These are phyloP conservation scores for Scaptomyza caliginosa DNA, from an alignment of 2,888 invertebrate genomes.

Conservation along the genomic window DNA sequence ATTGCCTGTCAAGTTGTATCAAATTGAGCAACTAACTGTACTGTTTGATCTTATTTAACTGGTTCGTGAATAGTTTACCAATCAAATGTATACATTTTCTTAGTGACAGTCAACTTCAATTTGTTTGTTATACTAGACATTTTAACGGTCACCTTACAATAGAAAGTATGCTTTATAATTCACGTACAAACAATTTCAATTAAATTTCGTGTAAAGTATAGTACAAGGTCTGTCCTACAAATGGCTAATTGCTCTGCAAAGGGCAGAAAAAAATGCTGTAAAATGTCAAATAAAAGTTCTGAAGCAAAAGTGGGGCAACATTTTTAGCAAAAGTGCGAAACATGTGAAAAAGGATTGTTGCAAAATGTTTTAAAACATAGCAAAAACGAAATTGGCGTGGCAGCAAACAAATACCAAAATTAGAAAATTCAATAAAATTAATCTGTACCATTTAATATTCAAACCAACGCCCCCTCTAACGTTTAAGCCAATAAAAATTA, in stretches of 20 bases:
- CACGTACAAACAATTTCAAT: slow-evolving; percentile 29
- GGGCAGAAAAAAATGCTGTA: background rate
- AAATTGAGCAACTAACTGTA: background rate
- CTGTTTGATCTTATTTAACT: too few species aligned
- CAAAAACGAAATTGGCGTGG: background rate
- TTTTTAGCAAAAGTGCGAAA: background rate
- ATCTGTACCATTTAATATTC: background rate
- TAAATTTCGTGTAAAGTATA: slow-evolving; percentile 8
- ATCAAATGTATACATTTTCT: too few species aligned
- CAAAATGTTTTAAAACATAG: background rate
- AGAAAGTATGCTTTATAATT: background rate
- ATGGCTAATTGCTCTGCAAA: slow-evolving; percentile 50
- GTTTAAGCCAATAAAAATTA: background rate
- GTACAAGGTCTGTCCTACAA: slow-evolving; percentile 5
- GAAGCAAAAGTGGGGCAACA: slow-evolving; percentile 1
- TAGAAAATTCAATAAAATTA: background rate
- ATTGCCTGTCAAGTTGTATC: slow-evolving; percentile 39
- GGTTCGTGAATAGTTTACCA: background rate
- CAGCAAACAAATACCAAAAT: background rate
- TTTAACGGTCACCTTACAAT: background rate
- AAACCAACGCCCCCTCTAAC: background rate
- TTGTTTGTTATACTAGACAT: background rate
- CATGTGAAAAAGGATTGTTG: background rate
- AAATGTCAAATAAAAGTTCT: slow-evolving; percentile 19
- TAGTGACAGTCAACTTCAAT: too few species aligned